A percentile compares a stretch with the other conserved stretches of the same genome.
These are phyloP conservation scores for Brachystomella parvula DNA, from an alignment of 1,140 invertebrate genomes.

Conservation along the genomic window DNA sequence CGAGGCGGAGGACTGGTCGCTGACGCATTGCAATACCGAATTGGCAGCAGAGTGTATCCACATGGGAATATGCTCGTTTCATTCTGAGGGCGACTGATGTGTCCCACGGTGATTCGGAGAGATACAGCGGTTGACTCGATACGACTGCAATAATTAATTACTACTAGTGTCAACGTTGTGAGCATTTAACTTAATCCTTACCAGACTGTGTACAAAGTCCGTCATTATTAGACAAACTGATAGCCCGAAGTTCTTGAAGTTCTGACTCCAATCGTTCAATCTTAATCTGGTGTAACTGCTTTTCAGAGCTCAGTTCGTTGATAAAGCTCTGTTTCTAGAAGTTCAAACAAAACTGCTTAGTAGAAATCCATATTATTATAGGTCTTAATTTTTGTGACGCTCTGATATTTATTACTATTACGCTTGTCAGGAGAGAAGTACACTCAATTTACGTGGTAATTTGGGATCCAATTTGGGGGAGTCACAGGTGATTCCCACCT, in stretches of 20 bases:
- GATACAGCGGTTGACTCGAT: conserved; percentile 34
- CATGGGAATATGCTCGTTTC: conserved; percentile 29
- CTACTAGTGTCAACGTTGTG: neutral
- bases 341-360: no score
- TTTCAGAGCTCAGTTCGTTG: conserved; percentile 34
- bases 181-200: neutral
- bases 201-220: conserved; percentile 26
- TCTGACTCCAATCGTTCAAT: conserved; percentile 31
- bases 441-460: no score
- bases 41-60: conserved; percentile 34
- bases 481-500: no score
- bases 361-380: no score
- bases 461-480: no score
- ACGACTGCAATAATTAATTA: conserved; percentile 25
- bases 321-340: conserved; percentile 36
- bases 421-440: no score
- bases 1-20: conserved; percentile 32
- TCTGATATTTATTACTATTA: no score
- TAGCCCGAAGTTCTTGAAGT: conserved; percentile 21
- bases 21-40: conserved; percentile 33
- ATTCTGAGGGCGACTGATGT: conserved; percentile 24
- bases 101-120: conserved; percentile 37
- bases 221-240: conserved; percentile 15
- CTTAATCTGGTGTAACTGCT: conserved; percentile 33
- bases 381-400: no score